Percentiles rank a stretch among this genome's conserved stretches.
phyloP scores from a whole-genome alignment of 1,140 invertebrate genomes.

The Bombyx mori region ASM3026992v2 NC_085112.1:6053001-6053500 shows the following conservation, averaged over 20 bases:
- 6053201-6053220: slow-evolving; percentile 35
- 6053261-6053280: slow-evolving; percentile 40
- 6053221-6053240: slow-evolving; percentile 37
- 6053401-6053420: too few species aligned
- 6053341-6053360: slow-evolving; percentile 35
- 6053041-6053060: too few species aligned
- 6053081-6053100: too few species aligned
- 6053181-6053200: slow-evolving; percentile 39
- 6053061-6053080: too few species aligned
- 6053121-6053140: too few species aligned
- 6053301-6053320: slow-evolving; percentile 27
- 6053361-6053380: slow-evolving; percentile 29
- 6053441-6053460: neutral
- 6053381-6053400: neutral
- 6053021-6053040: too few species aligned
- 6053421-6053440: neutral
- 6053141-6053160: too few species aligned
- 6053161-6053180: slow-evolving; percentile 4
- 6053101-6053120: too few species aligned
- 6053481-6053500: neutral
- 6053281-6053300: slow-evolving; percentile 35
- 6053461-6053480: neutral
- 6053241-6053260: slow-evolving; percentile 40
- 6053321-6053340: slow-evolving; percentile 43
- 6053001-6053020: too few species aligned